Evolutionary conservation across 1,140 invertebrate genomes (phyloP).

Genomic region (Myzus persicae): DNA sequence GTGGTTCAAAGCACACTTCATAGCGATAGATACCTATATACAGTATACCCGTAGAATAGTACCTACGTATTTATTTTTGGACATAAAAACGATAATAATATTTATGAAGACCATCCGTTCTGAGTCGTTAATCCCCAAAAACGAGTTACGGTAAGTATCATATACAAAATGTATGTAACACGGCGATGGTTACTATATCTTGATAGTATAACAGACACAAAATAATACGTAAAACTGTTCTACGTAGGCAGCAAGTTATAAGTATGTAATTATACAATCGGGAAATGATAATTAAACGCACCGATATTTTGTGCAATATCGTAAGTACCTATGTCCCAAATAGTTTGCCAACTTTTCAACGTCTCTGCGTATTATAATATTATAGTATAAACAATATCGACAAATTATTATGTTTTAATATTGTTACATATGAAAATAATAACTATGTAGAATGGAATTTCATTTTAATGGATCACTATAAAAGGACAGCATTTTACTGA

Average conservation of each 20-base stretch:
- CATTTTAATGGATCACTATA: conserved; percentile 3
- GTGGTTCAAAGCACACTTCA: background rate
- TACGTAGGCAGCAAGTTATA: too few relatives aligned
- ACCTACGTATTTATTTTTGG: background rate
- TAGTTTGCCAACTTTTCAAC: background rate
- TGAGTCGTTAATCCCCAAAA: background rate
- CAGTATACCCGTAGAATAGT: too few relatives aligned
- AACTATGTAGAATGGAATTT: background rate
- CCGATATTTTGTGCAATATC: background rate
- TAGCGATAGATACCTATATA: background rate
- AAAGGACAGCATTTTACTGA: background rate
- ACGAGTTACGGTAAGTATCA: background rate
- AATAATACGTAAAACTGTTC: background rate
- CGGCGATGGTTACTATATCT: background rate
- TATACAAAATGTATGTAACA: background rate
- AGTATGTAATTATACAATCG: background rate
- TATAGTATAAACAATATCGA: background rate
- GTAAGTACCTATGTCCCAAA: background rate
- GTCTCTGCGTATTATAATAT: background rate
- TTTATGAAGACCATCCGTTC: background rate
- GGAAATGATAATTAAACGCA: background rate
- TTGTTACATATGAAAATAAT: background rate
- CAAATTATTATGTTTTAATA: background rate
- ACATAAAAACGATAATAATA: background rate
- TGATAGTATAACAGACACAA: background rate